phyloP scores from a whole-genome alignment of 2,888 invertebrate genomes.

The Drosophila neonasuta region DNA sequence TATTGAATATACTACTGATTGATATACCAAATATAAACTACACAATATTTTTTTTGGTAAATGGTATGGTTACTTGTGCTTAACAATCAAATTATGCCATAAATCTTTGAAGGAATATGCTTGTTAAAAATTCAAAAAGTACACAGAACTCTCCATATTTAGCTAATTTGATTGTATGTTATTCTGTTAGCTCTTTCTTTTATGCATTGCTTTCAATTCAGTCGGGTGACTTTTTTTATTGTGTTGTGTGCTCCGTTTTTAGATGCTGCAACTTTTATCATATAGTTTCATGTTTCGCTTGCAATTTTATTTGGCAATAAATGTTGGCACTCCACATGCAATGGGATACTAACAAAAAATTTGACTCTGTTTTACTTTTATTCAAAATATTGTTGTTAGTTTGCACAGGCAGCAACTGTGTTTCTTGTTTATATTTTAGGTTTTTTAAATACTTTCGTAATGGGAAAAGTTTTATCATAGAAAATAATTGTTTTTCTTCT shows the following conservation, averaged over 20 bases:
- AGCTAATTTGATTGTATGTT: conserved; percentile 57
- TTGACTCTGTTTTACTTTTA: conserved; percentile 56
- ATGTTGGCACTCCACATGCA: conserved; percentile 39
- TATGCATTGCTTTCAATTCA: conserved; percentile 15
- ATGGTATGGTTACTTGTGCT: too few species aligned
- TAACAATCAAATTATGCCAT: too few species aligned
- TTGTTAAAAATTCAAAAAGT: too few species aligned
- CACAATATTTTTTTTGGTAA: too few species aligned
- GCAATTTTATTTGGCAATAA: conserved; percentile 38
- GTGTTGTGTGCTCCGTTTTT: conserved; percentile 14
- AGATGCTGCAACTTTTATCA: conserved; percentile 64
- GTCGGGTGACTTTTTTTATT: conserved; percentile 3
- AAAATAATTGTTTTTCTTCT: too few species aligned
- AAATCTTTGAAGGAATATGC: too few species aligned
- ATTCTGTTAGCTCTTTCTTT: conserved; percentile 28
- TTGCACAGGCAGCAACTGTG: background rate
- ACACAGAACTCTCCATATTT: too few species aligned
- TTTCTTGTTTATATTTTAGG: conserved; percentile 1
- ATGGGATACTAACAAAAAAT: conserved; percentile 47
- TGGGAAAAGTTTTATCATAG: too few species aligned
- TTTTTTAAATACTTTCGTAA: too few species aligned
- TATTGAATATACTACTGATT: too few species aligned
- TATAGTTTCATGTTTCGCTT: conserved; percentile 55
- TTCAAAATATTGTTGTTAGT: conserved; percentile 46
- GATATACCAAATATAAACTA: too few species aligned